These are phyloP conservation scores for Pyrrhosoma nymphula DNA, from an alignment of 2,888 invertebrate species.

Conservation along the genomic window DNA sequence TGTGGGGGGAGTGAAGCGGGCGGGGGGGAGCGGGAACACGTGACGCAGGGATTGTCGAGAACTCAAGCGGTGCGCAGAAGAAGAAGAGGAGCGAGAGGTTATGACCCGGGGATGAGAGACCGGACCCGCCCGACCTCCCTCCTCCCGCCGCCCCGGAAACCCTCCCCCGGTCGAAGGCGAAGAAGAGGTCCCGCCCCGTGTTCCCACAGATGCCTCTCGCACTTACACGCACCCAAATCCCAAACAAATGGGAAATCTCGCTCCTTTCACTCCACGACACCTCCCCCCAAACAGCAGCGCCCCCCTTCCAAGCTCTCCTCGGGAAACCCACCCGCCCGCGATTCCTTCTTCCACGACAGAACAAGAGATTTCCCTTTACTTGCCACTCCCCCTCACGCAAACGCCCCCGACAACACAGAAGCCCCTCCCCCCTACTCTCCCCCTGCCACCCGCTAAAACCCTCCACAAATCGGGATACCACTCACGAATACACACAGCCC, in stretches of 20 bases:
- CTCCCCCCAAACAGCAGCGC: neutral
- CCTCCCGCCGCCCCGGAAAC: neutral
- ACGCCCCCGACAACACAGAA: neutral
- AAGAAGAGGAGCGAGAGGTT: too few species aligned
- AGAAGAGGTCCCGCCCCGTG: neutral
- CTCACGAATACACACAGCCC: neutral
- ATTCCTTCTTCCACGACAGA: neutral
- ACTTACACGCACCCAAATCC: neutral
- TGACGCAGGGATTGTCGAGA: neutral
- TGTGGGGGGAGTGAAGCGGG: neutral
- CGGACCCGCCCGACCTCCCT: neutral
- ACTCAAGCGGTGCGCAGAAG: neutral
- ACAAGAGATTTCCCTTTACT: neutral
- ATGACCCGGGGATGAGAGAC: too few species aligned
- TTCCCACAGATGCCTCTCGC: slow-evolving; percentile 11
- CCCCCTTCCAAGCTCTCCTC: neutral
- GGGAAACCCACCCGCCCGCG: neutral
- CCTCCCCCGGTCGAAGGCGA: neutral
- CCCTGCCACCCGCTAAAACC: neutral
- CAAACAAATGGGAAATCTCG: slow-evolving; percentile 4
- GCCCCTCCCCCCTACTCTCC: neutral
- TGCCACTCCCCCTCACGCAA: neutral
- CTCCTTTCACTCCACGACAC: neutral
- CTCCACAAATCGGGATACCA: neutral
- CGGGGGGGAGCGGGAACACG: neutral